These are phyloP conservation scores for Cephalopholis sonnerati DNA, from an alignment of 2,113 vertebrate genomes.

Conservation along the genomic window DNA sequence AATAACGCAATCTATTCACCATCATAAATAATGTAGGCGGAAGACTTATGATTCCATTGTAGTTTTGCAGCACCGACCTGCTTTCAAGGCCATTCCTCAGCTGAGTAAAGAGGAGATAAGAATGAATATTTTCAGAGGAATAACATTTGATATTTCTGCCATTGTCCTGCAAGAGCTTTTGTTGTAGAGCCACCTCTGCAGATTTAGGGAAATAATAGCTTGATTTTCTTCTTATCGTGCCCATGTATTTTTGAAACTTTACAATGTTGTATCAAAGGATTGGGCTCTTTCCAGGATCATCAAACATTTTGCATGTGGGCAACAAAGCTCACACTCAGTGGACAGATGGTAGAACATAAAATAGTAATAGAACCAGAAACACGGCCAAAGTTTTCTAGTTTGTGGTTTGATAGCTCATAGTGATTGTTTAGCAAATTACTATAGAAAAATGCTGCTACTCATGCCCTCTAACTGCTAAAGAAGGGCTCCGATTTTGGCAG, in stretches of 20 bases:
- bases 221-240: background rate
- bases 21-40: slow-evolving; percentile 72
- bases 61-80: slow-evolving; percentile 6
- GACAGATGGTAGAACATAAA: slow-evolving; percentile 42
- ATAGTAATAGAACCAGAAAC: slow-evolving; percentile 28
- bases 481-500: too few relatives aligned
- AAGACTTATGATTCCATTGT: slow-evolving; percentile 64
- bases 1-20: slow-evolving; percentile 65
- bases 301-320: slow-evolving; percentile 12
- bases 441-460: background rate
- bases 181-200: slow-evolving; percentile 11
- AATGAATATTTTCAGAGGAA: slow-evolving; percentile 37
- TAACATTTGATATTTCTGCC: slow-evolving; percentile 30
- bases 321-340: slow-evolving; percentile 5
- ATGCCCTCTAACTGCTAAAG: background rate
- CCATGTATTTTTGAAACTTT: slow-evolving; percentile 8
- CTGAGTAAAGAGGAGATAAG: slow-evolving; percentile 39
- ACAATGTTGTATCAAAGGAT: slow-evolving; percentile 9
- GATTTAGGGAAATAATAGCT: background rate
- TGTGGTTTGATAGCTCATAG: background rate
- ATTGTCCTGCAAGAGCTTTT: slow-evolving; percentile 8
- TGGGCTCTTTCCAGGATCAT: slow-evolving; percentile 17
- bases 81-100: slow-evolving; percentile 39
- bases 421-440: background rate
- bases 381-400: slow-evolving; percentile 21